Conservation (phyloP, 2,113 vertebrate species). For the Petaurus breviceps region DNA sequence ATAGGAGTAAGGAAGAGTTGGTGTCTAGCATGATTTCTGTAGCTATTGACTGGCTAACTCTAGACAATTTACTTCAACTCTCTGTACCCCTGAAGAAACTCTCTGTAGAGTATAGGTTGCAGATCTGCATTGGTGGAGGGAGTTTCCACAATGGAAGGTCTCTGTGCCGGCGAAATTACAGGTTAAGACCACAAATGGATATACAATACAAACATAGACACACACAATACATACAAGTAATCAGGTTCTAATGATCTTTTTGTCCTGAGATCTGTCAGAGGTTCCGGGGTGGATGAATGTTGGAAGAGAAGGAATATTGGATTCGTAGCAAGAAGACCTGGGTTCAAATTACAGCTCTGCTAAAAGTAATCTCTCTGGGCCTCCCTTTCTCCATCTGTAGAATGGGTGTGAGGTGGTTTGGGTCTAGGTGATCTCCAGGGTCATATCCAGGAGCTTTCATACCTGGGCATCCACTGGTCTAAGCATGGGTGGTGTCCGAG, state of each 20-base stretch:
- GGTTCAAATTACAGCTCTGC: background rate
- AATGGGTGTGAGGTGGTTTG: background rate
- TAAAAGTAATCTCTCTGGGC: background rate
- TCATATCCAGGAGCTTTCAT: conserved; percentile 50
- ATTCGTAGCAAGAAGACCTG: background rate
- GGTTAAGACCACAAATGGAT: background rate
- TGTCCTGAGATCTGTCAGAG: background rate
- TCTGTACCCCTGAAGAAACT: background rate
- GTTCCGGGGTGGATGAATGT: background rate
- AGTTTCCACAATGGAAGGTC: background rate
- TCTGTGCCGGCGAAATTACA: background rate
- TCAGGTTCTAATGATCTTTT: background rate
- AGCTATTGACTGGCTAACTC: background rate
- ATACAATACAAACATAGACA: background rate
- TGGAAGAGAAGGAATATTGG: background rate
- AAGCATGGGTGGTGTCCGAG: conserved; percentile 95
- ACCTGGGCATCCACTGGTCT: conserved; percentile 96
- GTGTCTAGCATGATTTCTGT: background rate
- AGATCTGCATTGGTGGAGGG: background rate
- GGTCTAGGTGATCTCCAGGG: background rate
- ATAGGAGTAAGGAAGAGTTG: background rate
- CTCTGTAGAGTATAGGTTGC: background rate
- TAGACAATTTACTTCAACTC: background rate
- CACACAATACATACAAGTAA: background rate
- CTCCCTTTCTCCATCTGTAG: background rate